Evolutionary conservation across 1,140 invertebrate species (phyloP).

Genomic region (Conus betulinus): DNA sequence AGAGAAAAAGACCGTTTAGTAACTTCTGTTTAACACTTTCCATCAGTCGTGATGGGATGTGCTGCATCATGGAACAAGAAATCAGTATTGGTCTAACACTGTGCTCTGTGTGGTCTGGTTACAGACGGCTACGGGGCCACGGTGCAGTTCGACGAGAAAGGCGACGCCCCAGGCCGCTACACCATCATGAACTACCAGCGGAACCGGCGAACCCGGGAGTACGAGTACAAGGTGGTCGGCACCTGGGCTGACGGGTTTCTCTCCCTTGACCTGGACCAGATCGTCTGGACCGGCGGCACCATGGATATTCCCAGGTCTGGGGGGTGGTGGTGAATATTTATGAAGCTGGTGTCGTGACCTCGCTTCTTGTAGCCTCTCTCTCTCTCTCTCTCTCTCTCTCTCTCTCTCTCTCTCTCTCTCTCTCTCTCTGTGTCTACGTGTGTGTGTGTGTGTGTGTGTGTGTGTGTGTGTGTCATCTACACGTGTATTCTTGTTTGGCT

Average conservation of each 20-base stretch:
- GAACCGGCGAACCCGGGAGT: slow-evolving; percentile 60
- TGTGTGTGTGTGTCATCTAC: too few species aligned
- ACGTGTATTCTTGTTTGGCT: too few species aligned
- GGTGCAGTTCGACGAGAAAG: slow-evolving; percentile 75
- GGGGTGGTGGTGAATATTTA: background rate
- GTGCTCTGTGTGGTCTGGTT: slow-evolving; percentile 30
- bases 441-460: too few species aligned
- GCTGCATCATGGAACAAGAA: background rate
- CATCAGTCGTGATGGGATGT: background rate
- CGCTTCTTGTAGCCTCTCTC: background rate
- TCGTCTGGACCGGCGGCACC: slow-evolving; percentile 70
- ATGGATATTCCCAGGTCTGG: slow-evolving; percentile 73
- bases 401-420: too few species aligned
- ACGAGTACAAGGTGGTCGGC: slow-evolving; percentile 70
- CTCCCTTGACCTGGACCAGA: slow-evolving; percentile 58
- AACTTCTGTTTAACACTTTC: background rate
- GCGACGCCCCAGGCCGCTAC: slow-evolving; percentile 77
- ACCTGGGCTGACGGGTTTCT: slow-evolving; percentile 63
- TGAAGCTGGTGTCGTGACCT: background rate
- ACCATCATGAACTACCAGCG: slow-evolving; percentile 75
- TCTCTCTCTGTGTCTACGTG: too few species aligned
- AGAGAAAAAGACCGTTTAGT: background rate
- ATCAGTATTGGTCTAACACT: background rate
- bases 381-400: background rate
- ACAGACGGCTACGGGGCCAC: slow-evolving; percentile 70